Evolutionary conservation across 92 coral and sea anemone genomes (phyloP).

Genomic region (Siderastrea radians): DNA sequence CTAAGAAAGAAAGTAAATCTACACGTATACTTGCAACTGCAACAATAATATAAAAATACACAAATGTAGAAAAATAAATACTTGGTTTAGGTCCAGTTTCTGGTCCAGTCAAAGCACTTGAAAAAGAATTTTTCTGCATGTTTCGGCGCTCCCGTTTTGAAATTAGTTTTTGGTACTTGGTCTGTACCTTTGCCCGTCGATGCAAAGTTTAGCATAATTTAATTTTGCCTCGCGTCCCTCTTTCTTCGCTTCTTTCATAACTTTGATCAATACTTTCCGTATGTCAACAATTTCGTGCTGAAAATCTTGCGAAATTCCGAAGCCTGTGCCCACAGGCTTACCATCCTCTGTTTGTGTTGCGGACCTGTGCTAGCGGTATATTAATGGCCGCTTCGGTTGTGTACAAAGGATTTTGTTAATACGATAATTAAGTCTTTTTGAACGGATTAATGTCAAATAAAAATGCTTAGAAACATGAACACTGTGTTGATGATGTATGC

Average conservation of each 20-base stretch:
- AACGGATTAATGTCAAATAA: too few relatives aligned
- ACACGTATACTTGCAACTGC: neutral
- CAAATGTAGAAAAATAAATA: neutral
- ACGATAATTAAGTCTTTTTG: too few relatives aligned
- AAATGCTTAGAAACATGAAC: too few relatives aligned
- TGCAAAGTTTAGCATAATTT: conserved; percentile 27
- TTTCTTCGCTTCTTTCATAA: conserved; percentile 18
- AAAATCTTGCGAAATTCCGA: conserved; percentile 21
- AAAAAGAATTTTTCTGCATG: neutral
- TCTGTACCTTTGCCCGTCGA: conserved; percentile 2
- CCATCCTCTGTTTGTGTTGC: too few relatives aligned
- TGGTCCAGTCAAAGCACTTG: conserved; percentile 1
- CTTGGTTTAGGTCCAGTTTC: neutral
- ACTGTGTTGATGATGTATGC: too few relatives aligned
- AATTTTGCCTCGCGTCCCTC: conserved; percentile 11
- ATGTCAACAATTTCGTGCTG: conserved; percentile 1
- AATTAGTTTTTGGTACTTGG: conserved; percentile 3
- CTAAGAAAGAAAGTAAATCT: neutral
- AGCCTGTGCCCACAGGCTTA: too few relatives aligned
- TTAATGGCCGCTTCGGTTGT: too few relatives aligned
- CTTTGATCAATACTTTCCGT: conserved; percentile 2
- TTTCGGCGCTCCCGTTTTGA: too few relatives aligned
- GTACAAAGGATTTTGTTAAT: too few relatives aligned
- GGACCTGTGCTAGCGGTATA: too few relatives aligned
- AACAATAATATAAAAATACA: neutral